These are phyloP conservation scores for Acipenser oxyrinchus DNA, from an alignment of 2,797 vertebrate genomes.

Conservation along the genomic window DNA sequence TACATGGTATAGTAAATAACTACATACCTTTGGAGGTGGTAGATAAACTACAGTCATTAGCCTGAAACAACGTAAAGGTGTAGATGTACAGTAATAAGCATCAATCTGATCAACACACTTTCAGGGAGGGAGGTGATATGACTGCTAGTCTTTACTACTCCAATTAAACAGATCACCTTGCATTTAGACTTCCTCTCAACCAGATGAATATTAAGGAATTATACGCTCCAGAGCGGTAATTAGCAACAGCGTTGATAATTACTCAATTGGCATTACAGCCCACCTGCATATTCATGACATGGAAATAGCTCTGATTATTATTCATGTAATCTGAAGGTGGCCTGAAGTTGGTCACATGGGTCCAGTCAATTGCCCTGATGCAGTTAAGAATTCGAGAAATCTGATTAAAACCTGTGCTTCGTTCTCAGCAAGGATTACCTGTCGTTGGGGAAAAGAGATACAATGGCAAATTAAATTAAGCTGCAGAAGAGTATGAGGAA, in stretches of 20 bases:
- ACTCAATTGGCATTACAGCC: constrained; percentile 42
- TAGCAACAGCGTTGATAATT: constrained; percentile 43
- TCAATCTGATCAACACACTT: no score
- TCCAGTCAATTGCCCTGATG: constrained; percentile 25
- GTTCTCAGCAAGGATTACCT: constrained; percentile 21
- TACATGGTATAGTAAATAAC: no score
- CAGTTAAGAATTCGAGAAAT: constrained; percentile 32
- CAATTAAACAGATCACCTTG: constrained; percentile 39
- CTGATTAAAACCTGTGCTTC: constrained; percentile 24
- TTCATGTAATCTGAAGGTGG: constrained; percentile 35
- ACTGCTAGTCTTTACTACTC: constrained; percentile 20
- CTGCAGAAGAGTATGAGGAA: constrained; percentile 13
- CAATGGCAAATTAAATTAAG: constrained; percentile 20
- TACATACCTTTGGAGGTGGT: no score
- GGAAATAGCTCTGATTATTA: constrained; percentile 36
- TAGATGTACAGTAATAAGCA: no score
- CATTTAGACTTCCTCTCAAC: constrained; percentile 32
- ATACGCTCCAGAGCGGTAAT: constrained; percentile 38
- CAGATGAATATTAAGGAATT: constrained; percentile 37
- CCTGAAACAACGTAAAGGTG: no score
- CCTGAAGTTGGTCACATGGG: constrained; percentile 31
- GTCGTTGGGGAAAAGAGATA: constrained; percentile 22
- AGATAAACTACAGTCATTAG: no score
- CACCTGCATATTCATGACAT: constrained; percentile 42
- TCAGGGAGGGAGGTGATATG: not conserved